Evolutionary conservation across 2,888 invertebrate genomes (phyloP), one percentile per base, ranked within the genome.

Genomic region (Operophtera brumata): DNA sequence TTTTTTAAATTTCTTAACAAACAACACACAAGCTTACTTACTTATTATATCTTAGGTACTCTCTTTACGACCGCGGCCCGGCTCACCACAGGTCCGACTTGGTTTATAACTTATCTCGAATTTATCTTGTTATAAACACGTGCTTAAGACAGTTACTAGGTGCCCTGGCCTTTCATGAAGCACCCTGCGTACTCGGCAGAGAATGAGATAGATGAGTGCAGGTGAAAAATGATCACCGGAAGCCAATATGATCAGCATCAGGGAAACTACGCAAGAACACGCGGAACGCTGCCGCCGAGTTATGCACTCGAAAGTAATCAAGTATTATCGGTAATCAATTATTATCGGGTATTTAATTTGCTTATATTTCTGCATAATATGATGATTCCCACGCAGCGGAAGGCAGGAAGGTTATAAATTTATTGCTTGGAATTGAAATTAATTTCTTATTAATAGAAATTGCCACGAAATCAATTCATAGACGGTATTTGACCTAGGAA

Each of bases 171-270:
- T n/a, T n/a, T n/a, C n/a, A n/a, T n/a, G n/a, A n/a, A n/a, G n/a
- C n/a, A n/a, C n/a, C n/a, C n/a, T n/a, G n/a, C n/a, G n/a, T n/a
- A n/a, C n/a, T n/a, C n/a, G n/a, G n/a, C n/a, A n/a, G n/a, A n/a
- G n/a, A n/a, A n/a, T n/a, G n/a, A n/a, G n/a, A n/a, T n/a, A n/a
- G n/a, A n/a, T n/a, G n/a, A n/a, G n/a, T n/a, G n/a, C n/a, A n/a
- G n/a, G n/a, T n/a, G n/a, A n/a, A n/a, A n/a, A n/a, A n/a, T 20
- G 32, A 44, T 13, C 44, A 32, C 32, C 50, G 50, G 50, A 44
- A 44, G 39, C 32, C 34, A 44, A 50, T 45, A 50, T 30, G 32
- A 43, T 35, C 48, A 7, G 13, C 20, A 8, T 6, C 7, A 30
- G 8, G n/a, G n/a, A 25, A 11, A 1, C 14, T 20, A 34, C 47